Conservation (phyloP, 2,888 invertebrate species). For the Campoplex nolae region DNA sequence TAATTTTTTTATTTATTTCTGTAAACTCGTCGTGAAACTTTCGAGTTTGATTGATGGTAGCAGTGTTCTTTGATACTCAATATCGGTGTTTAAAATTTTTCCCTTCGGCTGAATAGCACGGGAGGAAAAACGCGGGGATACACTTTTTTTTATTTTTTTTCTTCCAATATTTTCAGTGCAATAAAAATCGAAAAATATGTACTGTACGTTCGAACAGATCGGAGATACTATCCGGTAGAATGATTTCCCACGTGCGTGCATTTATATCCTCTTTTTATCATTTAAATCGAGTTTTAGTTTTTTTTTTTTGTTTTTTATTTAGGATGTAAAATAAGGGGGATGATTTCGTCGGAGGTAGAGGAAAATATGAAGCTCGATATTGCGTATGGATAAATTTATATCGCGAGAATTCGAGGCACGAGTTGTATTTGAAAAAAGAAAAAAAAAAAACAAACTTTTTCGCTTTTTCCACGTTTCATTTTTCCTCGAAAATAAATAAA, state of each 20-base stretch:
- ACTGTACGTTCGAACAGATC: neutral
- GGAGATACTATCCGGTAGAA: conserved; percentile 30
- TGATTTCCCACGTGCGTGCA: conserved; percentile 14
- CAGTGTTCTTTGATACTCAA: neutral
- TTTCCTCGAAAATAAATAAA: neutral
- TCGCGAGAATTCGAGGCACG: neutral
- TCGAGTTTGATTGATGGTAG: neutral
- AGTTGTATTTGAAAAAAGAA: neutral
- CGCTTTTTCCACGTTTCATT: conserved; percentile 1
- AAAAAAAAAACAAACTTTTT: neutral
- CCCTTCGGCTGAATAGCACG: neutral
- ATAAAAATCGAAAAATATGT: conserved; percentile 30
- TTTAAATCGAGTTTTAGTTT: conserved; percentile 12
- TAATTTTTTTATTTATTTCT: neutral
- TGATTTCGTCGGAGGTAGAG: neutral
- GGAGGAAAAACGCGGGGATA: conserved; percentile 1
- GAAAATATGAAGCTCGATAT: conserved; percentile 12
- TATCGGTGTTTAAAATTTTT: neutral
- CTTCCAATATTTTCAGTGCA: conserved; percentile 2
- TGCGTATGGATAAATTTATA: neutral
- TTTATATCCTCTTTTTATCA: conserved; percentile 33
- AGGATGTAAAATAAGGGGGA: neutral
- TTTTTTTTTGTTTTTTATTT: conserved; percentile 21
- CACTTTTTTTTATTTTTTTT: no score
- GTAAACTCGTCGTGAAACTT: neutral